Conservation (phyloP, 2,113 vertebrate genomes). For the Proteles cristata region DNA sequence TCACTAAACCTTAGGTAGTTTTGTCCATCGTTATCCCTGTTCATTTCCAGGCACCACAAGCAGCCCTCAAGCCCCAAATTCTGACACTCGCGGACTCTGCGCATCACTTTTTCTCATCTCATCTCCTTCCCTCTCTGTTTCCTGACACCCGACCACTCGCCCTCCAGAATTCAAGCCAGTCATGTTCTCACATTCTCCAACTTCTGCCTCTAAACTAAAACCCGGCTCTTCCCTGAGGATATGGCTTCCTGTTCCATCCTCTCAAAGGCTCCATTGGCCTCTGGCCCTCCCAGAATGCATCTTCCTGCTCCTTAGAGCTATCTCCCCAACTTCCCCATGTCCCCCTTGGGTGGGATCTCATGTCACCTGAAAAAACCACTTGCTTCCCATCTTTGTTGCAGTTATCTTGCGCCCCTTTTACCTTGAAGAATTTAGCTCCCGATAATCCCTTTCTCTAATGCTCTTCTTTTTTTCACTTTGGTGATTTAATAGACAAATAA, state of each 20-base stretch:
- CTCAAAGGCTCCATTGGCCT: background rate
- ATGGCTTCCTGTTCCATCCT: background rate
- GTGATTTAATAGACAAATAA: background rate
- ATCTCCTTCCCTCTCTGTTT: background rate
- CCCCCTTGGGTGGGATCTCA: background rate
- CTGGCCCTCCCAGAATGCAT: background rate
- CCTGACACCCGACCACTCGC: background rate
- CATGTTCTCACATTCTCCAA: too few relatives aligned
- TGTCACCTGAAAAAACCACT: background rate
- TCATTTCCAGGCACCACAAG: background rate
- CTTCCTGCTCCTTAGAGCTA: background rate
- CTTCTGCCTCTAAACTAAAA: background rate
- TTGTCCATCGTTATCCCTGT: background rate
- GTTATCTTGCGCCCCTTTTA: background rate
- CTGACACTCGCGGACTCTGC: accelerated
- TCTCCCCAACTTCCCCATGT: background rate
- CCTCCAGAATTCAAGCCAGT: background rate
- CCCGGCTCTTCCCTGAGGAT: too few relatives aligned
- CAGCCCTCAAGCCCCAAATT: background rate
- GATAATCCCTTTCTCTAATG: background rate
- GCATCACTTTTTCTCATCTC: background rate
- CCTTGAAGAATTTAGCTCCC: background rate
- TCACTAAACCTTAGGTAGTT: background rate
- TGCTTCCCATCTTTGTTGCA: background rate
- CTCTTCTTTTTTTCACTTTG: background rate